phyloP scores from a whole-genome alignment of 2,113 vertebrate species.

The Cardinalis cardinalis region DNA sequence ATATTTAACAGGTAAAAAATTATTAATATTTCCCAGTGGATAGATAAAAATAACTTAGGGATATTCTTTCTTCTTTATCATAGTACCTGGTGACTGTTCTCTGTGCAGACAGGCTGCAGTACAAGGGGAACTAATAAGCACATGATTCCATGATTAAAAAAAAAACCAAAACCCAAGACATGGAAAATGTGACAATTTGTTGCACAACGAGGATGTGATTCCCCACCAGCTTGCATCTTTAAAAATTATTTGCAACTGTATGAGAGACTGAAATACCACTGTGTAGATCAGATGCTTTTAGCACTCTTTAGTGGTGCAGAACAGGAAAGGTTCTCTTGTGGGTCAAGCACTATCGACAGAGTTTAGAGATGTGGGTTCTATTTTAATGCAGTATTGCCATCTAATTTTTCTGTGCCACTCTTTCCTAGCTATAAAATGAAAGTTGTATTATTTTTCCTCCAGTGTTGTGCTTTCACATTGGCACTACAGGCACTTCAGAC shows the following conservation, averaged over 20 bases:
- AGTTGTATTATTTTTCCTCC: not conserved
- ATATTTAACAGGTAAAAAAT: not conserved
- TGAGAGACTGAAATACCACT: not conserved
- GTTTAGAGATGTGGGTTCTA: not conserved
- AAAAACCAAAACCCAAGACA: not conserved
- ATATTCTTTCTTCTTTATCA: not conserved
- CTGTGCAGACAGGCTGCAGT: not conserved
- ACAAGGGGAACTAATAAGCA: not conserved
- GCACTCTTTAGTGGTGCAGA: not conserved
- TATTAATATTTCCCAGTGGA: not conserved
- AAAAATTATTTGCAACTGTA: not conserved
- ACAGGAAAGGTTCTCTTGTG: not conserved
- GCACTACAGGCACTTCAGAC: not conserved
- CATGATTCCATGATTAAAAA: not conserved
- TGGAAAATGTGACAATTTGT: not conserved
- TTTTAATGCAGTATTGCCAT: not conserved
- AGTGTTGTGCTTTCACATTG: not conserved
- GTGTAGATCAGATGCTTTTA: not conserved
- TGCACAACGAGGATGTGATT: not conserved
- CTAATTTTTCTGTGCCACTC: not conserved
- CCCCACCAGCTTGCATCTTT: not conserved
- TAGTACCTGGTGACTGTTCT: not conserved
- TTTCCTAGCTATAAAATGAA: not conserved
- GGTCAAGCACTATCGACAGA: not conserved
- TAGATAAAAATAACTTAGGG: constrained; percentile 12